Conservation (phyloP, 2,797 vertebrate species). For the Paguma larvata region DNA sequence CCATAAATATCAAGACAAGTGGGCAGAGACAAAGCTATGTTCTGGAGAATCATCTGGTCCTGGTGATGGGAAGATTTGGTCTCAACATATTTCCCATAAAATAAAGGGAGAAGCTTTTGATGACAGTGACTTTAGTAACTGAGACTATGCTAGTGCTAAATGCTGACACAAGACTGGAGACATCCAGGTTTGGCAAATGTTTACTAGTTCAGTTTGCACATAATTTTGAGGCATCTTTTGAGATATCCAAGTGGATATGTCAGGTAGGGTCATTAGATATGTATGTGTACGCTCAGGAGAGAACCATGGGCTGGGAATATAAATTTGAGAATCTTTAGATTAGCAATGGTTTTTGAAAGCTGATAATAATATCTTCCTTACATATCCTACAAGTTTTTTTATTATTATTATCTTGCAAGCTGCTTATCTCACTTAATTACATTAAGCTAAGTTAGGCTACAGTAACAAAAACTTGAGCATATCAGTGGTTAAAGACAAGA, state of each 20-base stretch:
- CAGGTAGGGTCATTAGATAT: background rate
- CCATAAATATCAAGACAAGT: background rate
- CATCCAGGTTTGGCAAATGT: background rate
- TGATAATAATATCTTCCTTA: background rate
- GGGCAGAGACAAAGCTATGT: background rate
- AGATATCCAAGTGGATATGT: background rate
- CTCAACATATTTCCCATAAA: background rate
- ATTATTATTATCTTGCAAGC: slow-evolving; percentile 34
- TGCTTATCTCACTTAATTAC: background rate
- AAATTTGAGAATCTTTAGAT: background rate
- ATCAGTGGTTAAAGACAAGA: background rate
- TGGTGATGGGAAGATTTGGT: background rate
- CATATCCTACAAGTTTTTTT: background rate
- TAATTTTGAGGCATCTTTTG: slow-evolving; percentile 38
- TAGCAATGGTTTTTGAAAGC: background rate
- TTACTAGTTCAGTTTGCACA: background rate
- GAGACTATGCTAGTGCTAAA: background rate
- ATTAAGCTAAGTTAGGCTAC: background rate
- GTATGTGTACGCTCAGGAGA: background rate
- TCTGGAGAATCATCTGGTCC: background rate
- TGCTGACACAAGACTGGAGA: background rate
- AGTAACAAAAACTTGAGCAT: background rate
- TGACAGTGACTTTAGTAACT: background rate
- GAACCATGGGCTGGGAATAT: background rate
- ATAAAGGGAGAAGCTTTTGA: background rate